Base-by-base conservation (phyloP, 2,888 invertebrate genomes). In the Epinotia ramella region DNA sequence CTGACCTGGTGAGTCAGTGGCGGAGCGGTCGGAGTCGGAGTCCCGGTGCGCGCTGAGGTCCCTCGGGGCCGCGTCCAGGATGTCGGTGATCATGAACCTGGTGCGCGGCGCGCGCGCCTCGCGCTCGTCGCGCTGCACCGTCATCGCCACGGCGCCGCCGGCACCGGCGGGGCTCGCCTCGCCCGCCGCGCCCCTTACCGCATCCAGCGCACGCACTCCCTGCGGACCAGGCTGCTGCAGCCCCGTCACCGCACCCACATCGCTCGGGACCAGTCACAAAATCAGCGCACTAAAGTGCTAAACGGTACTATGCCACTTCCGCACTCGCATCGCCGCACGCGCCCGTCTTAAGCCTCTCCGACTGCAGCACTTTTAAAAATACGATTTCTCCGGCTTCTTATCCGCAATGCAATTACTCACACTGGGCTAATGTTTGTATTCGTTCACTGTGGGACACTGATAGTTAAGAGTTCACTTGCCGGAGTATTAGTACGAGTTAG, bases 71-170 rank as follows among this genome's bases (percentile, higher is more conserved):
- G 94, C 95, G 88, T 91, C 96, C 85, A 98, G 95, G 85, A 98
- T 98, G 90, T 98, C 98, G 82, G 97, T 98, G 93, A 98, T 98
- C 97, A 98, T 98, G 94, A 98, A 98, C 81, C 97, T 94, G 78
- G 97, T 97, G 82, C 97, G 95, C 69, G 96, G 96, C 80, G 96
- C 96, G 92, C 96, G 96, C 84, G 96, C 95, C 88, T 97, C 95
- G 97, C 98, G 87, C 90, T 96, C 96, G 89, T 92, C 96, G 88
- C 95, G 96, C 87, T 95, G 95, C 89, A 95, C 95, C 90, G 95
- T 95, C 95, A 95, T 95, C 94, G 95, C 92, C 92, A 92, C 90
- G 90, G 93, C 89, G 93, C 94, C 89, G 93, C 91, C 93, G 86
- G 93, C 89, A 88, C 70, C 74, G 85, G 93, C 88, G 88, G 90